Base-by-base conservation (phyloP, 2,888 invertebrate species). In the Eupithecia pulchellata region DNA sequence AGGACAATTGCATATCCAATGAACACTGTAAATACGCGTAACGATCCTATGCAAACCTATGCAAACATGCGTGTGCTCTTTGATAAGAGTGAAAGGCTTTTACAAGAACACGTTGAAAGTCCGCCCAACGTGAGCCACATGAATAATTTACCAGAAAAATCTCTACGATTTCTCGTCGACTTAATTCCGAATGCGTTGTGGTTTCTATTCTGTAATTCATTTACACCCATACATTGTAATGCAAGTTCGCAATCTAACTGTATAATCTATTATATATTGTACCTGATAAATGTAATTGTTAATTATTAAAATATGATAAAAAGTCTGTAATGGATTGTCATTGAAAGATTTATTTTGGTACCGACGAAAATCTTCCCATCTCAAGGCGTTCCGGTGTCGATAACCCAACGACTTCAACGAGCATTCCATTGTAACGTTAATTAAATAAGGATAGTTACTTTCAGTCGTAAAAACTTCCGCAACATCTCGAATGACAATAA, bases 141-240 rank as follows among this genome's bases (percentile, higher is more conserved):
- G 93, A 93, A 94, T 94, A 92, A 94, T 94, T 93, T 92, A 93
- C 92, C 93, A 94, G 92, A 93, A 93, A 93, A 92, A 92, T 93
- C 93, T 93, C 92, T 90, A 91, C 93, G 93, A 92, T 94, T 94
- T 93, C 93, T 92, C 93, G 88, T 86, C 84, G 87, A 90, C 89
- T 90, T 89, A 89, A 93, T 94, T 93, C 93, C 82, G 86, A 89
- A 88, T 91, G 91, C 92, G 91, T 91, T 86, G 89, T 86, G 85
- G 86, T 92, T 92, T 92, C 93, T 91, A 91, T 90, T 93, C 89
- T 85, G 86, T 91, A 91, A 90, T 90, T 90, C 88, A 91, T 91
- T 90, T 89, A 89, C 87, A 84, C 83, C 82, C 78, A 81, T 85
- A 84, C 83, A 85, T 87, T 87, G 85, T 85, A 88, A 89, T 85